Base-by-base conservation (phyloP, 2,113 vertebrate genomes). In the Carassius auratus region DNA sequence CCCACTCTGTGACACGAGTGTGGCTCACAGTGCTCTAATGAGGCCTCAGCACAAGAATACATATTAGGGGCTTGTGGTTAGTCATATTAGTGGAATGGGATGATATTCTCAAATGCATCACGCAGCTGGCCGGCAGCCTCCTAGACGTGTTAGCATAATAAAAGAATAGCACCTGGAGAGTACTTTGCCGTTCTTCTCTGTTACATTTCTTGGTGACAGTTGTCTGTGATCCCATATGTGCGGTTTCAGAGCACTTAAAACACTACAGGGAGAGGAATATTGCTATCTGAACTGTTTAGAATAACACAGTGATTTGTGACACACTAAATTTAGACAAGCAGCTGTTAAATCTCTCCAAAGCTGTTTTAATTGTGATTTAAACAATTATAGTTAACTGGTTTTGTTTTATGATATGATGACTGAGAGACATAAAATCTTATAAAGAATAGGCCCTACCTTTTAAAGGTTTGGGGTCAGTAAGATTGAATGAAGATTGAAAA, bases 1-100 rank as follows among this genome's bases (percentile, higher is more conserved):
- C 81, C 74, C 26, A 68, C 45, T 83, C 81, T 77, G 59, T 90
- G 85, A 87, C 85, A 88, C 75, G 13, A 30, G 36, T 71, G 76
- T 57, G 52, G 69, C 66, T 48, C 69, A 14, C 38, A 50, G 4
- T 45, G 83, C 75, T 85, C 68, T 78, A 87, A 86, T 83, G 45
- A 85, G 86, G 30, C 73, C 79, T 75, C 64, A 23, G 64, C 55
- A 84, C 26, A 52, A 23, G 55, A 84, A 83, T 83, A 83, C 86
- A 50, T 57, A 86, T 59, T 66, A 86, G 45, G 26, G 77, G 45
- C 52, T 74, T 75, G 69, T 42, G 64, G 23, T 61, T 84, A 50
- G 50, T 73, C 23, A 3, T 45, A 30, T 74, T 81, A 77, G 17
- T 74, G 62, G 36, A 81, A 30, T 33, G 59, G 50, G 50, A 80